Evolutionary conservation across 2,888 invertebrate species (phyloP).

Genomic region (Boloria selene): DNA sequence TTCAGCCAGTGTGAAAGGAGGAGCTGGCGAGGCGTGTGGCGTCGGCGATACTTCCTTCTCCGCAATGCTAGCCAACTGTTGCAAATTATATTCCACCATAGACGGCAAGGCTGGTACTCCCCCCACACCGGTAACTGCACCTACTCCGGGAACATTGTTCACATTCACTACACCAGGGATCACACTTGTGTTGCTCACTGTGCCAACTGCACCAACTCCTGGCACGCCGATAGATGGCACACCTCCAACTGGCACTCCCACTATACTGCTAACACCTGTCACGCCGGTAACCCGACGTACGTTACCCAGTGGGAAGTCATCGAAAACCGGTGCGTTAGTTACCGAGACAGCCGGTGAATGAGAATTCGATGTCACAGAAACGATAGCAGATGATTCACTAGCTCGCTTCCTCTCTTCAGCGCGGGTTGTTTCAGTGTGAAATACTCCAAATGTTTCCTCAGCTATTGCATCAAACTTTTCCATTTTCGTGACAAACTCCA

Average conservation of each 20-base stretch:
- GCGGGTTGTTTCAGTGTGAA: conserved; percentile 85
- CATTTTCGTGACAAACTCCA: conserved; percentile 91
- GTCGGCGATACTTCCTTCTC: conserved; percentile 84
- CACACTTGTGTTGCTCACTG: conserved; percentile 57
- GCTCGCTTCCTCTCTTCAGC: conserved; percentile 80
- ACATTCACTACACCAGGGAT: conserved; percentile 64
- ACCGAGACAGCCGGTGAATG: conserved; percentile 80
- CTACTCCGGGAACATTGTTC: conserved; percentile 60
- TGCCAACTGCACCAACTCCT: conserved; percentile 59
- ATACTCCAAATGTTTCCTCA: conserved; percentile 88
- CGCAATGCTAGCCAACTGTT: conserved; percentile 91
- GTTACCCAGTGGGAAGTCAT: conserved; percentile 84
- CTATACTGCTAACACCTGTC: conserved; percentile 44
- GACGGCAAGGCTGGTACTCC: conserved; percentile 80
- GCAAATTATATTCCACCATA: conserved; percentile 93
- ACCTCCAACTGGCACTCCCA: conserved; percentile 51
- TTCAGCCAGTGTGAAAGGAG: conserved; percentile 89
- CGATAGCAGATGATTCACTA: conserved; percentile 73
- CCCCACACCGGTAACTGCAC: conserved; percentile 56
- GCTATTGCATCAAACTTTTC: conserved; percentile 89
- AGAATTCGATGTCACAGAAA: conserved; percentile 67
- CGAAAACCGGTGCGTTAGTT: conserved; percentile 88
- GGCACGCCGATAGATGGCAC: conserved; percentile 55
- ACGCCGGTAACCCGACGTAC: conserved; percentile 71
- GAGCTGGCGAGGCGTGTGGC: conserved; percentile 81